Conservation (phyloP, 1,140 invertebrate species). For the Achroia grisella region DNA sequence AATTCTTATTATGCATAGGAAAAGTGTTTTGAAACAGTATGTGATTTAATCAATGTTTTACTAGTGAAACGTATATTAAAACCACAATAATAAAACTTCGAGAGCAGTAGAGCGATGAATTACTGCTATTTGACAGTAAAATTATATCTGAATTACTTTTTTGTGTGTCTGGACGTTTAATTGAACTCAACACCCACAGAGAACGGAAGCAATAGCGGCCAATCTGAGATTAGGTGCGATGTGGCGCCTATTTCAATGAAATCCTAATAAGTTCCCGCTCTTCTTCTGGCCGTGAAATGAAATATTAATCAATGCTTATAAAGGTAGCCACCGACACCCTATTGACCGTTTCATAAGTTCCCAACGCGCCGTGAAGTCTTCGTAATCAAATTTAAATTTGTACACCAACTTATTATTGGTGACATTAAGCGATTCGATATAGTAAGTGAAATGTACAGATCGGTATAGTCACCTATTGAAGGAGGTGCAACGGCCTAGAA, state of each 20-base stretch:
- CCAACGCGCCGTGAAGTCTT: slow-evolving; percentile 52
- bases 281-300: slow-evolving; percentile 26
- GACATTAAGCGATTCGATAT: slow-evolving; percentile 46
- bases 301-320: slow-evolving; percentile 58
- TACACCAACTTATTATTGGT: slow-evolving; percentile 45
- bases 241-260: slow-evolving; percentile 27
- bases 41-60: slow-evolving; percentile 23
- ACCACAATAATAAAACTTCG: slow-evolving; percentile 37
- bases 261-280: slow-evolving; percentile 43
- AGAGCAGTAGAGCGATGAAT: slow-evolving; percentile 35
- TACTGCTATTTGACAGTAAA: slow-evolving; percentile 38
- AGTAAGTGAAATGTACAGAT: slow-evolving; percentile 41
- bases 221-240: slow-evolving; percentile 10
- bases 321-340: slow-evolving; percentile 51
- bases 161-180: slow-evolving; percentile 40
- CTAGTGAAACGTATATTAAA: slow-evolving; percentile 27
- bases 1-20: not conserved
- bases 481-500: slow-evolving; percentile 40
- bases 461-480: slow-evolving; percentile 47
- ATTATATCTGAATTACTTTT: slow-evolving; percentile 41
- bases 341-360: slow-evolving; percentile 65
- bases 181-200: slow-evolving; percentile 32
- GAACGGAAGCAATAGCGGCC: not conserved
- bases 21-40: slow-evolving; percentile 16
- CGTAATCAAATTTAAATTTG: slow-evolving; percentile 69